A percentile compares a stretch with the other conserved stretches of the same genome.
Conservation (phyloP, 2,888 invertebrate genomes). For the Tachina grossa region DNA sequence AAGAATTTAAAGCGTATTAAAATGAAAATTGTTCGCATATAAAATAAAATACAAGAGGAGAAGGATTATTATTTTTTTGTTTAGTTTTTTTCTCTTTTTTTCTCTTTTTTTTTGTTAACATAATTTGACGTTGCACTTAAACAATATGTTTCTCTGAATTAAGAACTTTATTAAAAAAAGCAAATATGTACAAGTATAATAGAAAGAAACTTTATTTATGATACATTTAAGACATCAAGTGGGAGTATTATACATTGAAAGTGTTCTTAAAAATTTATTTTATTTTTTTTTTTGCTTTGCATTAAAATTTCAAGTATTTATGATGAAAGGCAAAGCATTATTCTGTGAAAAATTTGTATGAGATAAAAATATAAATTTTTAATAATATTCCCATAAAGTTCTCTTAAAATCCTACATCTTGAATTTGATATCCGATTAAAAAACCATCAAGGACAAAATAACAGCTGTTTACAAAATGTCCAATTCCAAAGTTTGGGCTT, state of each 20-base stretch:
- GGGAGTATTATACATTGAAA: slow-evolving; percentile 14
- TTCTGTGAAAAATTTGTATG: too few species aligned
- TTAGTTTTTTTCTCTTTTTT: neutral
- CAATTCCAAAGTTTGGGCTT: too few species aligned
- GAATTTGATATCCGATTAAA: too few species aligned
- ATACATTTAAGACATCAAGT: neutral
- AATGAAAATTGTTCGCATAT: slow-evolving; percentile 10
- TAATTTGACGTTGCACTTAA: slow-evolving; percentile 33
- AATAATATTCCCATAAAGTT: too few species aligned
- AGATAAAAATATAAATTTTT: neutral
- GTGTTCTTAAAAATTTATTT: neutral
- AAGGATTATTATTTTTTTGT: slow-evolving; percentile 1
- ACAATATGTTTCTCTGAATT: slow-evolving; percentile 29
- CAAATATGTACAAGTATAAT: neutral
- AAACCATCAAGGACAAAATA: too few species aligned
- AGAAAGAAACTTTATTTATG: slow-evolving; percentile 6
- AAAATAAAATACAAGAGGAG: neutral
- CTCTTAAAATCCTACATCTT: too few species aligned
- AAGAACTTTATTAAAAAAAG: neutral
- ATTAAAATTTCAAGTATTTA: neutral
- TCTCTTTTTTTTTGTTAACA: neutral
- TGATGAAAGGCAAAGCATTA: neutral
- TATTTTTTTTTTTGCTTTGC: too few species aligned
- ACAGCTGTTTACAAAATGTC: too few species aligned
- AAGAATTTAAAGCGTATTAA: slow-evolving; percentile 7